Evolutionary conservation across 1,140 invertebrate genomes (phyloP).

Genomic region (Diplogasteroides magnus): DNA sequence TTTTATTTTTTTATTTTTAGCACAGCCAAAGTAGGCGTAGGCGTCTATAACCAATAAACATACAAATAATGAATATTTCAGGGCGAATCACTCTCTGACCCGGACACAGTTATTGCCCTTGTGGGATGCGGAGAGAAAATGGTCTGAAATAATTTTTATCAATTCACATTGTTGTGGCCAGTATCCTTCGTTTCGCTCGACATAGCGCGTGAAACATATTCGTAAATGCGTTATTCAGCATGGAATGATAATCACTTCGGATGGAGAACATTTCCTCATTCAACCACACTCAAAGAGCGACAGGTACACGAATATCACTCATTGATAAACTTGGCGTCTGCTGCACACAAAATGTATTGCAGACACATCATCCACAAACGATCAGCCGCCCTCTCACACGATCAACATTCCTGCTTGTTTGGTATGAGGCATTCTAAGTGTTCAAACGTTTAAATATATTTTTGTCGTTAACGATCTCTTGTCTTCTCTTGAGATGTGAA

Average conservation of each 20-base stretch:
- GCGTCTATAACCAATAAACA: neutral
- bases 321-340: too few relatives aligned
- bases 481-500: slow-evolving; percentile 15
- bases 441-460: neutral
- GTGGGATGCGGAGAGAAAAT: slow-evolving; percentile 22
- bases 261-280: slow-evolving; percentile 25
- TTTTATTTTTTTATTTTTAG: too few relatives aligned
- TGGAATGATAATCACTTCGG: slow-evolving; percentile 28
- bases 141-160: slow-evolving; percentile 17
- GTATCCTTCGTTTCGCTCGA: neutral
- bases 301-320: too few relatives aligned
- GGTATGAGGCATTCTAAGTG: slow-evolving; percentile 13
- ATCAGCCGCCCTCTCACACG: slow-evolving; percentile 7
- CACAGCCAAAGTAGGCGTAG: neutral
- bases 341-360: too few relatives aligned
- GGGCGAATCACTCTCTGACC: slow-evolving; percentile 11
- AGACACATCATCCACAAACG: slow-evolving; percentile 34
- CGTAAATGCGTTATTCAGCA: slow-evolving; percentile 22
- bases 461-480: slow-evolving; percentile 2
- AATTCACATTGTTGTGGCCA: neutral
- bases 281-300: slow-evolving; percentile 22
- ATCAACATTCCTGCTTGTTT: slow-evolving; percentile 32
- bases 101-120: slow-evolving; percentile 15
- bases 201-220: neutral
- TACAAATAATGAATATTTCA: slow-evolving; percentile 14